phyloP scores from a whole-genome alignment of 2,888 invertebrate genomes.

The Mesoligia furuncula region DNA sequence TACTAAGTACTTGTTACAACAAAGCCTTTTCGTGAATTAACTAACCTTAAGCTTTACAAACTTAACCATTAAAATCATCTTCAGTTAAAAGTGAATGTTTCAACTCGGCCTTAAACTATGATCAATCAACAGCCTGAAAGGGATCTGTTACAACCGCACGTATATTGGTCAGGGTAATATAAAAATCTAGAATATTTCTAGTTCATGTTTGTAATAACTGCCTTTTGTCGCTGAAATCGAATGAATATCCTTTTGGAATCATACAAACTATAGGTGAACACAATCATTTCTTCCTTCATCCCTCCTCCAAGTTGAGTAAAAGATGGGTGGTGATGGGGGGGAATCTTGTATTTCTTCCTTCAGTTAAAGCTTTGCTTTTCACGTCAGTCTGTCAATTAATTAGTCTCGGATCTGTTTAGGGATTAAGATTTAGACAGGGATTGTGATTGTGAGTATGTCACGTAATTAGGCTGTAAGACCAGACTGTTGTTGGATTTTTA shows the following conservation, averaged over 20 bases:
- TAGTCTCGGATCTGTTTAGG: neutral
- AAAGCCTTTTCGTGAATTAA: neutral
- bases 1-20: neutral
- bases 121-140: constrained; percentile 49
- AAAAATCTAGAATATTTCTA: constrained; percentile 8
- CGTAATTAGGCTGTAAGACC: neutral
- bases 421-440: neutral
- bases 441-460: neutral
- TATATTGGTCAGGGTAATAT: constrained; percentile 51
- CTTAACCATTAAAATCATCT: constrained; percentile 8
- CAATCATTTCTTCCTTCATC: too few species aligned
- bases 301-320: too few species aligned
- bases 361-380: neutral
- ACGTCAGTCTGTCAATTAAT: neutral
- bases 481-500: neutral
- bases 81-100: constrained; percentile 45
- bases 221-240: too few species aligned
- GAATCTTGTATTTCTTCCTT: neutral
- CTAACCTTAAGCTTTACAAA: neutral
- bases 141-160: constrained; percentile 24
- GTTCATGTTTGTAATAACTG: neutral
- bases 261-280: too few species aligned
- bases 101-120: constrained; percentile 37
- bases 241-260: too few species aligned
- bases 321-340: too few species aligned